Percentiles rank a stretch among this genome's conserved stretches.
phyloP scores from a whole-genome alignment of 2,888 invertebrate species.

The Lypha dubia region DNA sequence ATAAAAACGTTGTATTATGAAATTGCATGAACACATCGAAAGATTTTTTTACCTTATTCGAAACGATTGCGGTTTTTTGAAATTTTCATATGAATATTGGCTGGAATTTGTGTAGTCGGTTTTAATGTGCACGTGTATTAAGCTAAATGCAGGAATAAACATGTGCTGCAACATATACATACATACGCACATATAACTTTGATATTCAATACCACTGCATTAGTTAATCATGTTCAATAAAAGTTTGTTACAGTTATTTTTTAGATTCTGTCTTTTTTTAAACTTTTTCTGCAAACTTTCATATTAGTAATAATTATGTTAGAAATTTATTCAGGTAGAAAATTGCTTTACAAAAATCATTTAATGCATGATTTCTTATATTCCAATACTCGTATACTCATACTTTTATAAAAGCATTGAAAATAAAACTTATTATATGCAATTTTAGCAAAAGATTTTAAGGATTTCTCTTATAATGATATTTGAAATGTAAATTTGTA shows the following conservation, averaged over 20 bases:
- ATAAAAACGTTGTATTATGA: too few species aligned
- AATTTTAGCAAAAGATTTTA: background rate
- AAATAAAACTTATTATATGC: too few species aligned
- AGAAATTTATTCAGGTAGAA: slow-evolving; percentile 64
- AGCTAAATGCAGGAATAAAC: slow-evolving; percentile 31
- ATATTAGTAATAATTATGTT: slow-evolving; percentile 59
- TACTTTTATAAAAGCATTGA: background rate
- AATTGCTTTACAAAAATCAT: slow-evolving; percentile 60
- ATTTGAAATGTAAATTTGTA: background rate
- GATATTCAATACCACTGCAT: slow-evolving; percentile 57
- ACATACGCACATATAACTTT: slow-evolving; percentile 30
- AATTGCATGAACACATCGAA: background rate
- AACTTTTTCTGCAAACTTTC: slow-evolving; percentile 53
- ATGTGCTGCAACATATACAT: slow-evolving; percentile 20
- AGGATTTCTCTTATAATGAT: background rate
- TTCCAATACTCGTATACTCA: background rate
- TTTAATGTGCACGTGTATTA: slow-evolving; percentile 1
- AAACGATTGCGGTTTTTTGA: background rate
- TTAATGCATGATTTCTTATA: slow-evolving; percentile 66
- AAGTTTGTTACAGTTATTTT: slow-evolving; percentile 61
- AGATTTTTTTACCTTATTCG: background rate
- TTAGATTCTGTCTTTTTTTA: background rate
- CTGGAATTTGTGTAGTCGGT: background rate
- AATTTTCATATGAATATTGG: background rate
- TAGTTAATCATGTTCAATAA: slow-evolving; percentile 69